Conservation (phyloP, 2,113 vertebrate genomes). For the Asarcornis scutulata region DNA sequence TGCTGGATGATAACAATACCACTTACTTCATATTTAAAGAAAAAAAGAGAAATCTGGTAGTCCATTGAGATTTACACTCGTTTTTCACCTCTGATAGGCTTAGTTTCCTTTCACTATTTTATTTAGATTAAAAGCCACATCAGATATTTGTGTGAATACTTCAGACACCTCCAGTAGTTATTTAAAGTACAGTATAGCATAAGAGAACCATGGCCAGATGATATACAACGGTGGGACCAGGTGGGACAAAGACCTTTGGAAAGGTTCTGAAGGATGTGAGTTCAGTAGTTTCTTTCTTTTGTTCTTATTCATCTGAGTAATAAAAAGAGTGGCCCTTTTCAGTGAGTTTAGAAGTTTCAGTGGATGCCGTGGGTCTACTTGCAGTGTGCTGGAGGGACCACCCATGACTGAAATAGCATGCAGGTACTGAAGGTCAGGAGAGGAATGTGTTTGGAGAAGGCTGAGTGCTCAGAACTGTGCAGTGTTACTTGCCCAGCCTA, state of each 20-base stretch:
- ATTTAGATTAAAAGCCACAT: not conserved
- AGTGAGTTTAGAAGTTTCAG: not conserved
- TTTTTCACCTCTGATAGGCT: not conserved
- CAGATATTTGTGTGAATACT: not conserved
- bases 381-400: not conserved
- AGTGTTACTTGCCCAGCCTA: not conserved
- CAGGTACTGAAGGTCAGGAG: not conserved
- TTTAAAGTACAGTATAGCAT: not conserved
- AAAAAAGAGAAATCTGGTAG: not conserved
- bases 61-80: not conserved
- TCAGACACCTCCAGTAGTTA: not conserved
- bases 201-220: not conserved
- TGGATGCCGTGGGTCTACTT: not conserved
- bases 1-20: not conserved
- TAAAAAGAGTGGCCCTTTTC: not conserved
- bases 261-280: not conserved
- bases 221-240: accelerated
- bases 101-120: not conserved
- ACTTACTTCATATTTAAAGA: not conserved
- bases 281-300: not conserved
- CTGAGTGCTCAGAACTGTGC: not conserved
- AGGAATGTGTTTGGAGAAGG: not conserved
- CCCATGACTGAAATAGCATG: not conserved
- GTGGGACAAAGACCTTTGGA: not conserved
- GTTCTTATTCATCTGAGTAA: not conserved